Evolutionary conservation across 2,113 vertebrate genomes (phyloP), one percentile per base, ranked within the genome.

Genomic region (Pterocles gutturalis): DNA sequence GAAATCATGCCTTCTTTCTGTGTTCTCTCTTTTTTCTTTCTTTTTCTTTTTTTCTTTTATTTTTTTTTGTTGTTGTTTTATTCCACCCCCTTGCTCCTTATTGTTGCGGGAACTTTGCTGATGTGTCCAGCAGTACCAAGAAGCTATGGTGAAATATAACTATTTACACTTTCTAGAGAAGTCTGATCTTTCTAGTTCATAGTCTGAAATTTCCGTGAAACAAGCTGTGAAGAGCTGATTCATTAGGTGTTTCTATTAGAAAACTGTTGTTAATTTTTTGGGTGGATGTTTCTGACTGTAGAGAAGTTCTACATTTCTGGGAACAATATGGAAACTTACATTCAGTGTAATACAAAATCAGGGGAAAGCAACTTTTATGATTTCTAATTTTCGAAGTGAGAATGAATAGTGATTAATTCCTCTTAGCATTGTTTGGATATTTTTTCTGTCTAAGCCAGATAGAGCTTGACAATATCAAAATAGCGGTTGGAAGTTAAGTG

Each of bases 341-440:
- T 93, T 88, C 72, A 78, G 11, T 64, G 10, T 90, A 86, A 89
- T 10, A 6, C 43, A 43, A 92, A 96, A 94, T 86, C 89, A 95
- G 34, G 90, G 85, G 43, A 64, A 95, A 64, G 54, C 55, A 87
- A 34, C 76, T 90, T 84, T 76, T 78, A 31, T 21, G 53, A 79
- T 88, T 89, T 92, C 69, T 85, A 75, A 48, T 81, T 78, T 17
- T 90, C 6, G 5, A 91, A 83, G 78, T 82, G 71, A 92, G 71
- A 79, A 77, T 14, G 13, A 95, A 45, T 10, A 13, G n/a, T 76
- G 72, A 80, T 72, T 95, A 82, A 62, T 86, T 41, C 19, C 87
- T 57, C 28, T 84, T 77, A 80, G 71, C n/a, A 46, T 51, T 87
- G 55, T 95, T 95, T 86, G 82, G 13, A 76, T 93, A 91, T 96